A percentile compares a stretch with the other conserved stretches of the same genome.
These are phyloP conservation scores for Diadegma fenestrale DNA, from an alignment of 2,888 invertebrate genomes.

Conservation along the genomic window DNA sequence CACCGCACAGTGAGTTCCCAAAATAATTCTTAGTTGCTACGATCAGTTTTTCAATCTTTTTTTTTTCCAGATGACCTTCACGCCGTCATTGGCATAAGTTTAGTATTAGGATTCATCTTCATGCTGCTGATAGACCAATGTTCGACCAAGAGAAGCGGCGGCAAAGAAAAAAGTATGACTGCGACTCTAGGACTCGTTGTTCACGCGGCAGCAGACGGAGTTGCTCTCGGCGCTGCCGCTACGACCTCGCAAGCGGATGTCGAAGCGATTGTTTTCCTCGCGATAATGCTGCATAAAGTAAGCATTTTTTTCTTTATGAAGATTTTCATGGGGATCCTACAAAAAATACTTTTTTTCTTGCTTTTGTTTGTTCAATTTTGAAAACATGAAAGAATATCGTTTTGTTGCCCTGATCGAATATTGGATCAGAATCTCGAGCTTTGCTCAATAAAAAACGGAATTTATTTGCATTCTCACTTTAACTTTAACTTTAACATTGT, in stretches of 20 bases:
- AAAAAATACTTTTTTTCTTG: too few species aligned
- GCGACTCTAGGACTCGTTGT: conserved; percentile 99
- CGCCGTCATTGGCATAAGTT: conserved; percentile 94
- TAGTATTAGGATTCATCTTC: conserved; percentile 98
- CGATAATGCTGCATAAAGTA: conserved; percentile 99
- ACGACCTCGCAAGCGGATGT: conserved; percentile 98
- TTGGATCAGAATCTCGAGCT: too few species aligned
- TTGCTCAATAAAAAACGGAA: too few species aligned
- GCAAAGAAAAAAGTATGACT: conserved; percentile 92
- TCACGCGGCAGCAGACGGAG: conserved; percentile 99
- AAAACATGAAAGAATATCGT: too few species aligned
- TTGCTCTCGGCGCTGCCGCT: conserved; percentile 99
- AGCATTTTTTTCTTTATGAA: background rate
- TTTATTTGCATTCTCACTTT: too few species aligned
- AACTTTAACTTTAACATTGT: too few species aligned
- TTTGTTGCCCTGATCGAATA: too few species aligned
- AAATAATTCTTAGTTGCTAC: background rate
- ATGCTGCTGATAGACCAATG: conserved; percentile 98
- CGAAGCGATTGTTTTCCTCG: conserved; percentile 98
- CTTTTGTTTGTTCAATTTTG: too few species aligned
- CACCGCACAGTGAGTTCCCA: conserved; percentile 60
- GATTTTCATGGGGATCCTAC: background rate
- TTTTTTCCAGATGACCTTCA: conserved; percentile 87
- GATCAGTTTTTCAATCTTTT: background rate
- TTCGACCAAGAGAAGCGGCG: conserved; percentile 87